A percentile compares a stretch with the other conserved stretches of the same genome.
phyloP scores from a whole-genome alignment of 30 jellyfish, hydroid and myxozoan species.

The Sanderia malayensis region DNA sequence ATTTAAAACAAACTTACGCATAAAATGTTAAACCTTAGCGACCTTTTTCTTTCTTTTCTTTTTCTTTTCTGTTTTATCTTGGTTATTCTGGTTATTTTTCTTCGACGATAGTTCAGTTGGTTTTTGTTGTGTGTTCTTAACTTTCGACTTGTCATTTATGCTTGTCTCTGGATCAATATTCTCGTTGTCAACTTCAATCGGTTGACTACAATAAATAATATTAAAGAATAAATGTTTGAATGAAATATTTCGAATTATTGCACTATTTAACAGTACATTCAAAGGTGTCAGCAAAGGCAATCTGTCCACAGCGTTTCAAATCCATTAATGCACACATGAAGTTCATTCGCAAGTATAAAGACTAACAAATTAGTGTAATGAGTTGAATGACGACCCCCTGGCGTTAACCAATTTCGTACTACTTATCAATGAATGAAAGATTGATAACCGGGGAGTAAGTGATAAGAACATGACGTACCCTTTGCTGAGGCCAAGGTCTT shows the following conservation, averaged over 20 bases:
- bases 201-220: neutral
- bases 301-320: neutral
- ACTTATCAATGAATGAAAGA: too few relatives aligned
- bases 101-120: neutral
- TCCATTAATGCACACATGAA: neutral
- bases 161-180: neutral
- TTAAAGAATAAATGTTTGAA: neutral
- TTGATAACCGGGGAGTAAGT: too few relatives aligned
- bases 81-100: neutral
- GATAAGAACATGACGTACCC: too few relatives aligned
- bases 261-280: neutral
- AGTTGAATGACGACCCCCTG: neutral
- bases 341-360: neutral
- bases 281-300: neutral
- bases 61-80: neutral
- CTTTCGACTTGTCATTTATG: neutral
- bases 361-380: neutral
- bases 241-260: neutral
- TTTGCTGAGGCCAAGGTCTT: conserved; percentile 20
- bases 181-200: neutral
- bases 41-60: neutral
- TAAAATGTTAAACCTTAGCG: neutral
- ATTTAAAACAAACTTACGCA: neutral
- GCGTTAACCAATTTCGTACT: too few relatives aligned
- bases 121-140: neutral